Base-by-base conservation (phyloP, 2,113 vertebrate species). In the Melanotaenia duboulayi region DNA sequence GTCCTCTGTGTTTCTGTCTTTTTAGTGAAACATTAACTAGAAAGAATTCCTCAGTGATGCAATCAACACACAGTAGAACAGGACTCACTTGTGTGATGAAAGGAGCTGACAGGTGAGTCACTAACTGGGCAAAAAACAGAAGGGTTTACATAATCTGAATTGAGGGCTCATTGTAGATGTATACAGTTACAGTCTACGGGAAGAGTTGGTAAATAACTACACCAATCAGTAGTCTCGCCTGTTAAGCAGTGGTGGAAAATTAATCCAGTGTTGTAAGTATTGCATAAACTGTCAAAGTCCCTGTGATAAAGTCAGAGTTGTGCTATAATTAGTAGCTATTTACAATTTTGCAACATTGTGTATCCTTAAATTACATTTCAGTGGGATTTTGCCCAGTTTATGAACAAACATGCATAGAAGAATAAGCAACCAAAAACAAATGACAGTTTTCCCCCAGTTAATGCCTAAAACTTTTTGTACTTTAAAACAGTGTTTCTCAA, bases 21-120 rank as follows among this genome's bases (percentile, higher is more conserved):
- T 24, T 48, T 8, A 28, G 73, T 19, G 17, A 74, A 83, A 71
- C 65, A 81, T 81, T 69, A 77, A 77, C 67, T 42, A 58, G 44
- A 60, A 55, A 7, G 5, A 63, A 17, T 39, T 82, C 42, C 24
- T 76, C 7, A 9, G 22, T 76, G 12, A 76, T 60, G 65, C 56
- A 40, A 77, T 55, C 2, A 44, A 17, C 46, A 23, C 12, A 4
- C 0, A 0, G 0, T 25, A 49, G 37, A 62, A 11, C 20, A 58
- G 23, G 40, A 16, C 11, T 32, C 16, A 23, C 56, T 65, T 65
- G 32, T 35, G 32, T 42, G 37, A 16, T 39, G 8, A 37, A 23
- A 56, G 4, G n/a, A 40, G 20, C 28, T 35, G 0, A 25, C 12
- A 11, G 7, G 5, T 35, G 6, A 32, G 32, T 42, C 14, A 50